Percentiles rank a stretch among this genome's conserved stretches.
These are phyloP conservation scores for Drosophila greeni DNA, from an alignment of 2,888 invertebrate genomes.

Conservation along the genomic window DNA sequence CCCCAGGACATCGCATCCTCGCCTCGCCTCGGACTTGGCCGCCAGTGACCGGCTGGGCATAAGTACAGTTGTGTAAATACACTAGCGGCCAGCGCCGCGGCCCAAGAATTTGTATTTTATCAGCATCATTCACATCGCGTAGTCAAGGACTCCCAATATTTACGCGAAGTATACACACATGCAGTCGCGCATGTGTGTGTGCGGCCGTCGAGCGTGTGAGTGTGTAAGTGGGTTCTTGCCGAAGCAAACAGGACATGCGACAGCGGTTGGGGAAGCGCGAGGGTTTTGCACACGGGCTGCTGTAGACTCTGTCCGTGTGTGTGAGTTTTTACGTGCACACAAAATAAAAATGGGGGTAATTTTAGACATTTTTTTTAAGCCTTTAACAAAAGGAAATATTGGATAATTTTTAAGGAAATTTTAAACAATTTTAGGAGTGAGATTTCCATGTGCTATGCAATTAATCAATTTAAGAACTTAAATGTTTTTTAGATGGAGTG, in stretches of 20 bases:
- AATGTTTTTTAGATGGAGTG: no score
- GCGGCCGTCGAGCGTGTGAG: conserved; percentile 17
- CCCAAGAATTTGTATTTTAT: conserved; percentile 72
- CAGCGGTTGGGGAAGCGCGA: conserved; percentile 51
- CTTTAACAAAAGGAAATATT: not conserved
- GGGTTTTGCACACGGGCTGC: conserved; percentile 56
- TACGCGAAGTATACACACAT: conserved; percentile 69
- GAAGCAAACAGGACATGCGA: conserved; percentile 72
- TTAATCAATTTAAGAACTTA: no score
- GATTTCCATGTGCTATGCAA: no score
- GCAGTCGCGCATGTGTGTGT: conserved; percentile 7
- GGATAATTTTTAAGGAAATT: not conserved
- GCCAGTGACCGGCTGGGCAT: conserved; percentile 64
- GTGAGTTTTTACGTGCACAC: conserved; percentile 32
- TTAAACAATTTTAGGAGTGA: not conserved
- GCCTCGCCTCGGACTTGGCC: conserved; percentile 45
- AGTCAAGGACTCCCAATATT: conserved; percentile 75
- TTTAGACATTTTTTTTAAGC: not conserved
- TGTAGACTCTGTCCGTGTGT: conserved; percentile 47
- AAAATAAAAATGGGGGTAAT: conserved; percentile 1
- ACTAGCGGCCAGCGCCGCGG: conserved; percentile 73
- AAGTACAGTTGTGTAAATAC: conserved; percentile 74
- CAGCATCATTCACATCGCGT: conserved; percentile 74
- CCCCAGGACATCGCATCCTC: conserved; percentile 15
- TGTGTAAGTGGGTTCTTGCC: conserved; percentile 55